Conservation (phyloP, 2,888 invertebrate genomes). For the Tetranychus piercei region DNA sequence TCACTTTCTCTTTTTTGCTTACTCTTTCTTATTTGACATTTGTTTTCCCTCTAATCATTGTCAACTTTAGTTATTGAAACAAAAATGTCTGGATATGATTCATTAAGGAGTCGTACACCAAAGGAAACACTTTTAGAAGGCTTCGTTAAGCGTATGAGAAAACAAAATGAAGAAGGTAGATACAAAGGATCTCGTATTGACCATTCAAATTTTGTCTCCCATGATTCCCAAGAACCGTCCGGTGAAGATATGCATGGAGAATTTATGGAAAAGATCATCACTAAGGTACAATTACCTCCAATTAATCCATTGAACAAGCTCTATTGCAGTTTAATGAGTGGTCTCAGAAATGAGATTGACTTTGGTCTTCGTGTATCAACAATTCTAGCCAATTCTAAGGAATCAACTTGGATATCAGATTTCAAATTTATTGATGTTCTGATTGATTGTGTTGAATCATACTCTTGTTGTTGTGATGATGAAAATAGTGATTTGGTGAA, state of each 20-base stretch:
- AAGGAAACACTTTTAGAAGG: not conserved
- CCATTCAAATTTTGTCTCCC: not conserved
- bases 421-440: conserved; percentile 21
- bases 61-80: not conserved
- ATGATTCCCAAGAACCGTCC: not conserved
- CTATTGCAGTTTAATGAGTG: conserved; percentile 68
- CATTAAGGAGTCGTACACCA: not conserved
- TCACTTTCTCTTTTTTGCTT: not conserved
- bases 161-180: not conserved
- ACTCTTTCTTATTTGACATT: not conserved
- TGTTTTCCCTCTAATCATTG: not conserved
- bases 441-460: conserved; percentile 17
- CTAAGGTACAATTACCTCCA: not conserved
- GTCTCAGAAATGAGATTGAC: conserved; percentile 93
- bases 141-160: not conserved
- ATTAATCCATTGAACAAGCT: conserved; percentile 42
- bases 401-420: conserved; percentile 19
- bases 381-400: conserved; percentile 52
- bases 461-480: conserved; percentile 22
- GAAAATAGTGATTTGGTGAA: conserved; percentile 8
- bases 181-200: not conserved
- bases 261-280: not conserved
- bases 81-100: not conserved
- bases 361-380: conserved; percentile 94
- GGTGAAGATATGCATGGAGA: not conserved